Evolutionary conservation across 2,888 invertebrate genomes (phyloP), one percentile per base, ranked within the genome.

Genomic region (Agrochola lychnidis): DNA sequence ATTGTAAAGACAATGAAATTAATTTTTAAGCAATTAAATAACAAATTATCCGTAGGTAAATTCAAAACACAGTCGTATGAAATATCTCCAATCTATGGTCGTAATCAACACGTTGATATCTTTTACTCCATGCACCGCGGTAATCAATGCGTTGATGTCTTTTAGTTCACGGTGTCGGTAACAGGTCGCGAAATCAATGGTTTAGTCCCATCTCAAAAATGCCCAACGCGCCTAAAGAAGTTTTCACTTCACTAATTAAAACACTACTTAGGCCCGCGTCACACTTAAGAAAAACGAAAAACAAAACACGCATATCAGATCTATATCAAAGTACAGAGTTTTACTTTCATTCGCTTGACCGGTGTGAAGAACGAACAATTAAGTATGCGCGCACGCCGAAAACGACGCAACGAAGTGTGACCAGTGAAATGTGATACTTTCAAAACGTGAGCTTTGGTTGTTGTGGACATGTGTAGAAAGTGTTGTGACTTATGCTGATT

Each of bases 371-470:
- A 70, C 42, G 75, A 84, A 67, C 76, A 75, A 83, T 81, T 76
- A 82, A 62, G 36, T 56, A 74, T 74, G 73, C 84, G 68, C 85
- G 72, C 79, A 79, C 81, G 73, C 66, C 89, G 82, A 89, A 90
- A 90, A 90, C 89, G 79, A 85, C 73, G 83, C 90, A 93, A 70
- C 94, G 90, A 89, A 90, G 89, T 93, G 91, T 92, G 90, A 93
- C 93, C 84, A 77, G 93, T 90, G 92, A 93, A 93, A 93, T 89
- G 88, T 91, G 86, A 91, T 85, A 89, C 94, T 94, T 95, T 94
- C 95, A 92, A 93, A 93, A 90, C 91, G 91, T 90, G 91, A 92
- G 88, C 90, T 91, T 92, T 88, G 53, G 51, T 61, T 36, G 30
- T 62, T 77, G 59, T 70, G 72, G 51, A 36, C 63, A 76, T 14